These are phyloP conservation scores for Perizoma flavofasciatum DNA, from an alignment of 2,888 invertebrate genomes.

Conservation along the genomic window DNA sequence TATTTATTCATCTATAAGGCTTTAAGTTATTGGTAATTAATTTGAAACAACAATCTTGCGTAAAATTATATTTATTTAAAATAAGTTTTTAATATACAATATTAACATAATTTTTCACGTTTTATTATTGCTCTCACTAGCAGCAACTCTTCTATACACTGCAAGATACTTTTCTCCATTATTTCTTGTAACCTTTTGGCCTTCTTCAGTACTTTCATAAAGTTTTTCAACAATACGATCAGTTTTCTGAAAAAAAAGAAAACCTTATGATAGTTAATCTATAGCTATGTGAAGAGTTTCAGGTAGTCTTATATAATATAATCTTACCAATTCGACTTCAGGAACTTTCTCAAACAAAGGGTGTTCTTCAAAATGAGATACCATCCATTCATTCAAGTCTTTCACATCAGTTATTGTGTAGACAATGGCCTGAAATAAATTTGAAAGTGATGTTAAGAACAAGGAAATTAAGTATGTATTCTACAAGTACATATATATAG, in stretches of 20 bases:
- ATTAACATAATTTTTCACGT: no score
- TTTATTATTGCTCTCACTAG: constrained; percentile 37
- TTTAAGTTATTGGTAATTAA: no score
- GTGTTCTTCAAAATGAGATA: constrained; percentile 94
- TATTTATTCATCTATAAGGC: no score
- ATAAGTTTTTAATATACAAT: no score
- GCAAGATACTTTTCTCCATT: constrained; percentile 97
- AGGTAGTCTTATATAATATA: background rate
- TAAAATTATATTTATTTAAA: no score
- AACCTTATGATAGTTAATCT: background rate
- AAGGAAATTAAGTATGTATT: no score
- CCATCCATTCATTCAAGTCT: constrained; percentile 99
- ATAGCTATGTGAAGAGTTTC: background rate
- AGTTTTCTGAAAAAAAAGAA: constrained; percentile 82
- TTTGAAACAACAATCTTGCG: no score
- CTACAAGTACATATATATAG: background rate
- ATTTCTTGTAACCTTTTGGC: constrained; percentile 98
- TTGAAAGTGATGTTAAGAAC: background rate
- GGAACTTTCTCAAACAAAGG: constrained; percentile 92
- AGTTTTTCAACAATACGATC: constrained; percentile 96
- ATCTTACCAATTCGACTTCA: constrained; percentile 89
- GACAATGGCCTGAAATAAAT: constrained; percentile 88
- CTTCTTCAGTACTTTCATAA: constrained; percentile 97
- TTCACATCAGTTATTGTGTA: constrained; percentile 99
- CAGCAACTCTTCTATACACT: constrained; percentile 88